These are phyloP conservation scores for Steatocranus sp. DNA, from an alignment of 2,797 vertebrate species.

Conservation along the genomic window DNA sequence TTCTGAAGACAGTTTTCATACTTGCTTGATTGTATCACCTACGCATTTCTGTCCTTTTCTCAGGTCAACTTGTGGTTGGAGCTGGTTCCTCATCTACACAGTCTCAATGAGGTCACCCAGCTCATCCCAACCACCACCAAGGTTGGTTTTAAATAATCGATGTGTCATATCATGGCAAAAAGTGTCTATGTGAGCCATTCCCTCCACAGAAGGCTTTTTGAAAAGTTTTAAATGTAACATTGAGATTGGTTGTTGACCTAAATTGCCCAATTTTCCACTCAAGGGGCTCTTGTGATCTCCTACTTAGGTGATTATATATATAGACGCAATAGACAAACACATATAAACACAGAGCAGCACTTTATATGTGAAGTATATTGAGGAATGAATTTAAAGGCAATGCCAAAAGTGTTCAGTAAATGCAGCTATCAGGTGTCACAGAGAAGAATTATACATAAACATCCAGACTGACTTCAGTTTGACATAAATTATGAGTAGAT, in stretches of 20 bases:
- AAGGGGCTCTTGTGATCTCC: neutral
- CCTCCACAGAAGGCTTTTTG: neutral
- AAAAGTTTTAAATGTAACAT: neutral
- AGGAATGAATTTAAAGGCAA: neutral
- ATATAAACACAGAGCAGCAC: neutral
- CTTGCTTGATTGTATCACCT: neutral
- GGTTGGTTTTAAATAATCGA: constrained; percentile 47
- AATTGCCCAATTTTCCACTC: neutral
- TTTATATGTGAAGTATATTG: neutral
- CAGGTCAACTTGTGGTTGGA: constrained; percentile 94
- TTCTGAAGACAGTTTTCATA: neutral
- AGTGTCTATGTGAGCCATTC: neutral
- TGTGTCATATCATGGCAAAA: neutral
- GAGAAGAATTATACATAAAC: neutral
- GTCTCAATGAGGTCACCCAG: constrained; percentile 96
- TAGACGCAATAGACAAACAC: neutral
- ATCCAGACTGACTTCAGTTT: neutral
- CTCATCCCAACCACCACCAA: constrained; percentile 98
- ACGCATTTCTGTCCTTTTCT: neutral
- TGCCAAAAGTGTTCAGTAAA: neutral
- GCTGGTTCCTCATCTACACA: constrained; percentile 97
- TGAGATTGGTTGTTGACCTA: neutral
- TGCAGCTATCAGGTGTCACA: neutral
- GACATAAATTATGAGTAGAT: neutral
- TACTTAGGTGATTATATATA: neutral